Base-by-base conservation (phyloP, 2,797 vertebrate species). In the Manis javanica region DNA sequence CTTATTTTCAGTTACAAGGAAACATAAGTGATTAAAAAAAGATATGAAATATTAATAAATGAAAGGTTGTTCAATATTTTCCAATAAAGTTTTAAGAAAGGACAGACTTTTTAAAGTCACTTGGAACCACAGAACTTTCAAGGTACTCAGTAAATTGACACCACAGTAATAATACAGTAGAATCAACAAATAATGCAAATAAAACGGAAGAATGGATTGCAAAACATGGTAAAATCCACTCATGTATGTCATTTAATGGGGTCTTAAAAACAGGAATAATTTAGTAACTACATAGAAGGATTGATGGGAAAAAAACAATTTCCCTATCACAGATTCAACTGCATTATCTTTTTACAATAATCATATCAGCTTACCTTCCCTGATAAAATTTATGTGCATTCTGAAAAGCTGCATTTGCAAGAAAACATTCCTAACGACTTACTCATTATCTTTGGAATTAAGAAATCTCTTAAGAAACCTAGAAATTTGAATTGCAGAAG, bases 401-500 rank as follows among this genome's bases (percentile, higher is more conserved):
- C 72, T 72, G 9, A 89, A 95, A 94, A 86, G 7, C 91, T 88
- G 57, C 1, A 4, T 51, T 68, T 91, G 13, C 31, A 66, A 85
- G 26, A 88, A 90, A 78, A 82, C 83, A 55, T 78, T 51, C 15
- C 49, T 87, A 92, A 81, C n/a, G 64, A 92, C 0, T 37, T 64
- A 34, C 51, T 46, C 83, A 81, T n/a, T 74, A 42, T 6, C 68
- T 59, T 64, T 5, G 10, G 5, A 81, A 83, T 74, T 68, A 75
- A 92, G 5, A 81, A 75, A 74, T 91, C 14, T 92, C 5, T 86
- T 90, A 68, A 86, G 42, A 91, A 90, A 90, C 8, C 10, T 74
- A 5, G 4, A 75, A 77, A 66, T 34, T 26, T 93, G 53, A 97
- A 13, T 21, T 91, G 5, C 39, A 95, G 18, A 85, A 95, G 93